Percentiles rank a stretch among this genome's conserved stretches.
These are phyloP conservation scores for Choreutis nemorana DNA, from an alignment of 2,888 invertebrate genomes.

Conservation along the genomic window DNA sequence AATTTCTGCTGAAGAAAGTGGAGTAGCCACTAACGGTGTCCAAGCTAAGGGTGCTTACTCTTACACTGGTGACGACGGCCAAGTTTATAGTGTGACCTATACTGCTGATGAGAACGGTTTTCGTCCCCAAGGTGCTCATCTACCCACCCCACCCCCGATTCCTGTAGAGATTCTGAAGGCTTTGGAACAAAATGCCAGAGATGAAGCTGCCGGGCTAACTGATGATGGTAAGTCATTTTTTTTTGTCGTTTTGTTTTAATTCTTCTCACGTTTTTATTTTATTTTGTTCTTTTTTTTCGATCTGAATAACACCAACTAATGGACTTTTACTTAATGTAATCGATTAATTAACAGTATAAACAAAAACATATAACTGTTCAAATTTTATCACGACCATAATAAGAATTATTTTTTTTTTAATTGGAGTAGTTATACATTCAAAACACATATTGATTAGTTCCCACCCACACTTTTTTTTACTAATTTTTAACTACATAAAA, in stretches of 20 bases:
- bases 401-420: too few species aligned
- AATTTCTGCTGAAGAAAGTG: constrained; percentile 39
- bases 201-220: constrained; percentile 41
- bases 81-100: constrained; percentile 43
- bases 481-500: too few species aligned
- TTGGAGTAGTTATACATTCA: too few species aligned
- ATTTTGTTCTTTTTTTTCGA: constrained; percentile 3
- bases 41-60: constrained; percentile 43
- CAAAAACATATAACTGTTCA: too few species aligned
- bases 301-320: too few species aligned
- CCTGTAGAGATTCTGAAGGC: constrained; percentile 41
- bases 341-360: too few species aligned
- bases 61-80: constrained; percentile 46
- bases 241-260: too few species aligned
- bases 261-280: constrained; percentile 2
- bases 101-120: constrained; percentile 46
- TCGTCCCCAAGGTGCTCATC: constrained; percentile 37
- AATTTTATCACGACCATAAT: too few species aligned
- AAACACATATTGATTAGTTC: too few species aligned
- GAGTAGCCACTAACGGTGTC: constrained; percentile 32
- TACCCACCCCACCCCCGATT: constrained; percentile 48
- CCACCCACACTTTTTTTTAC: too few species aligned
- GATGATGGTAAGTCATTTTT: constrained; percentile 41
- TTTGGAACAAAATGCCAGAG: constrained; percentile 41
- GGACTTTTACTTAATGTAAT: too few species aligned